Evolutionary conservation across 2,797 vertebrate species (phyloP).

Genomic region (Tenualosa ilisha): DNA sequence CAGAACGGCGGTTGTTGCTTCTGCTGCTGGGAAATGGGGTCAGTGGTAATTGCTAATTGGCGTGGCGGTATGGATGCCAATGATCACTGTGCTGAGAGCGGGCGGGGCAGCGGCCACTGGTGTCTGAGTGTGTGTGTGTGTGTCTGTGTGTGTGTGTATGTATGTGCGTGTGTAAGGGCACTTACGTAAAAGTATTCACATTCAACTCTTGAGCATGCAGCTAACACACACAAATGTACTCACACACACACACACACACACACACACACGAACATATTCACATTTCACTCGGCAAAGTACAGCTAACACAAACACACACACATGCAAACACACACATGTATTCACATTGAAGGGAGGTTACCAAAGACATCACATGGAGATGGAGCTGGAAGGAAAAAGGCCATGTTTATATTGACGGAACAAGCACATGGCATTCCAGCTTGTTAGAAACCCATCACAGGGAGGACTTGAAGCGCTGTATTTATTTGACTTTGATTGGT

Average conservation of each 20-base stretch:
- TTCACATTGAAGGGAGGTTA: neutral
- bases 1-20: neutral
- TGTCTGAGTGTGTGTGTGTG: neutral
- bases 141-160: neutral
- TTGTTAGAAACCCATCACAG: constrained; percentile 8
- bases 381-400: neutral
- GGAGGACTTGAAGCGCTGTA: neutral
- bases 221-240: neutral
- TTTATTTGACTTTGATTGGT: constrained; percentile 4
- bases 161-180: neutral
- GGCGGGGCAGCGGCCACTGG: neutral
- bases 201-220: too few species aligned
- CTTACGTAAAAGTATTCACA: too few species aligned
- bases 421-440: neutral
- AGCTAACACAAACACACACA: neutral
- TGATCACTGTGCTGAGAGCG: neutral
- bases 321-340: neutral
- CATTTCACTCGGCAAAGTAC: neutral
- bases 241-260: too few species aligned
- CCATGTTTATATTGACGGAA: neutral
- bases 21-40: neutral
- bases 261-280: too few species aligned
- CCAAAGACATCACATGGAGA: neutral
- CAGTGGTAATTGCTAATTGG: neutral
- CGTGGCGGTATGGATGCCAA: neutral